Base-by-base conservation (phyloP, 2,888 invertebrate genomes). In the Rhorus exstirpatorius region DNA sequence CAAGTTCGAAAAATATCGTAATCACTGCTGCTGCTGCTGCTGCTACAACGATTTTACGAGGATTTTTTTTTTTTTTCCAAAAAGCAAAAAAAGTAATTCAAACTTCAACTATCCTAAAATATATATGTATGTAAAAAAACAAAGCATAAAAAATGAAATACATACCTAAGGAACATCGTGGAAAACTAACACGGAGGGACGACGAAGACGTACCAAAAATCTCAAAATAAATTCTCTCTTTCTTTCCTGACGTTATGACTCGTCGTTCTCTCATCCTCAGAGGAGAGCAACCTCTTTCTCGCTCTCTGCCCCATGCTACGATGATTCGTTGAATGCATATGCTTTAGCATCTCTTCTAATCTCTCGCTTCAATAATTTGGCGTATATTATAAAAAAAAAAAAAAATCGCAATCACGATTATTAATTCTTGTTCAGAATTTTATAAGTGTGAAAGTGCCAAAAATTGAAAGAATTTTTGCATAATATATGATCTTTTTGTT, bases 161-260 rank as follows among this genome's bases (percentile, higher is more conserved):
- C 72, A 74, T 60, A 79, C 38, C 10, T 21, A 19, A 26, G 19
- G 17, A 76, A 76, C 75, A 21, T 76, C 17, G 75, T 53, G 35
- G 75, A 31, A 55, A 55, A 51, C n/a, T 7, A 21, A 49, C 49
- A 17, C 60, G 49, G 63, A n/a, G 51, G 58, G 63, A 31, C 31
- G 38, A 55, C 60, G 51, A 51, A 44, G 35, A 58, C 14, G 70
- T 60, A 76, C 53, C 51, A 26, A 70, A 77, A 77, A 67, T 78
- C 81, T 79, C 75, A 68, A 82, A 82, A 82, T 82, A 82, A 82
- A 82, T 79, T 79, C 65, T 26, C 70, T 44, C 41, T 60, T 1
- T 55, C 53, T 24, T 26, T 26, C 41, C 35, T n/a, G 68, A 55
- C 12, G 35, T 44, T 77, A 77, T 72, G 81, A 81, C 72, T 72